A percentile compares a stretch with the other conserved stretches of the same genome.
Evolutionary conservation across 2,888 invertebrate species (phyloP).

Genomic region (Ochropleura leucogaster): DNA sequence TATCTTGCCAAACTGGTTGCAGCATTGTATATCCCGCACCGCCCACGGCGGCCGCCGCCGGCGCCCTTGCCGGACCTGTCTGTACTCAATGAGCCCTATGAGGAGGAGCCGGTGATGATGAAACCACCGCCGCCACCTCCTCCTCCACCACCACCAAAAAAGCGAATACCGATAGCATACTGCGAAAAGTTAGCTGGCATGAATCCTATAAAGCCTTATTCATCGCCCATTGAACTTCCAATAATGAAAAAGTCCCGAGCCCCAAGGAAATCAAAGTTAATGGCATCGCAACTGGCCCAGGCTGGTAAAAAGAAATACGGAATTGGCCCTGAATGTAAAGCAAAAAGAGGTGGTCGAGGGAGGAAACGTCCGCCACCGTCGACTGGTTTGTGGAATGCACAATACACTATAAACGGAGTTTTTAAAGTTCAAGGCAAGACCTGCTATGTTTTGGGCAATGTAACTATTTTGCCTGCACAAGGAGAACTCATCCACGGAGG

Average conservation of each 20-base stretch:
- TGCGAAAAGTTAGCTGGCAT: slow-evolving; percentile 83
- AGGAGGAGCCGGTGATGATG: slow-evolving; percentile 74
- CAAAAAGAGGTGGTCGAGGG: slow-evolving; percentile 60
- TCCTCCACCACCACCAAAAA: slow-evolving; percentile 83
- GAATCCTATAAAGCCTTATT: slow-evolving; percentile 70
- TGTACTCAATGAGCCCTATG: slow-evolving; percentile 80
- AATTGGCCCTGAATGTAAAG: slow-evolving; percentile 58
- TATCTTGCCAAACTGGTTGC: slow-evolving; percentile 82
- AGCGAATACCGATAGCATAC: slow-evolving; percentile 74
- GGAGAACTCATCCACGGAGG: slow-evolving; percentile 86
- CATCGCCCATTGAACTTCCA: slow-evolving; percentile 59
- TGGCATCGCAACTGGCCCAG: slow-evolving; percentile 65
- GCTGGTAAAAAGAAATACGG: slow-evolving; percentile 76
- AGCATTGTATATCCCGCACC: slow-evolving; percentile 73
- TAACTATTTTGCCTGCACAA: slow-evolving; percentile 75
- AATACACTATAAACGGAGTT: slow-evolving; percentile 82
- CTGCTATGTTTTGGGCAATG: slow-evolving; percentile 76
- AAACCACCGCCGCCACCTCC: slow-evolving; percentile 79
- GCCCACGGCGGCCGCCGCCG: slow-evolving; percentile 69
- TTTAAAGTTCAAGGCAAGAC: slow-evolving; percentile 74
- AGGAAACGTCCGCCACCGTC: slow-evolving; percentile 76
- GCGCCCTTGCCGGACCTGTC: slow-evolving; percentile 82
- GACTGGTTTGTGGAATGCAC: slow-evolving; percentile 77
- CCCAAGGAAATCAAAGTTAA: slow-evolving; percentile 68
- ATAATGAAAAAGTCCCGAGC: background rate